Evolutionary conservation across 23 tunicate species (phyloP).

Genomic region (Phallusia fumigata): DNA sequence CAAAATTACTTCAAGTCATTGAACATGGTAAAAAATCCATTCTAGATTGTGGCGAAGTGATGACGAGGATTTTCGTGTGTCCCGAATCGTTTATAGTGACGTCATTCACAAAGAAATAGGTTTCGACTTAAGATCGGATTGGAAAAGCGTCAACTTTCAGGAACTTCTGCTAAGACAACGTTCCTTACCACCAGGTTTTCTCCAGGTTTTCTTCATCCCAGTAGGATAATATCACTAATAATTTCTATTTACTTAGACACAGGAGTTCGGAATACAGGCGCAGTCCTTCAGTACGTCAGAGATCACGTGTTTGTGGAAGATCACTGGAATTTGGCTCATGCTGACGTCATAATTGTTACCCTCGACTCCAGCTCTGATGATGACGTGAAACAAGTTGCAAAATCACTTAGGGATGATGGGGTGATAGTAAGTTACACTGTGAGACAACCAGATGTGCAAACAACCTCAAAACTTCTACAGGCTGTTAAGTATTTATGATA

Average conservation of each 20-base stretch:
- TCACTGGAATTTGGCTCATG: neutral
- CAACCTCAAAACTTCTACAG: too few relatives aligned
- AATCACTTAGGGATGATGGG: neutral
- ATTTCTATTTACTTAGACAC: neutral
- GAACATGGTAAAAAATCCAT: too few relatives aligned
- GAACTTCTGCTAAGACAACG: neutral
- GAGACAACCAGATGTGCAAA: too few relatives aligned
- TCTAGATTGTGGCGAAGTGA: neutral
- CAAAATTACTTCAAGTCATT: too few relatives aligned
- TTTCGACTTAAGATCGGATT: neutral
- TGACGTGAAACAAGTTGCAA: conserved; percentile 10
- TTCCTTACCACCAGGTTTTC: neutral
- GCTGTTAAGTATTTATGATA: too few relatives aligned
- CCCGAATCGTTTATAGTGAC: neutral
- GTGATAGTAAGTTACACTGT: neutral
- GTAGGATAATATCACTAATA: too few relatives aligned
- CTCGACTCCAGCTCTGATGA: neutral
- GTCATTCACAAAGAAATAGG: neutral
- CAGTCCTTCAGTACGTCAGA: neutral
- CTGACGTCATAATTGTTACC: neutral
- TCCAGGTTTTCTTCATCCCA: too few relatives aligned
- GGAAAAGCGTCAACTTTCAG: neutral
- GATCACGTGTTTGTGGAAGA: neutral
- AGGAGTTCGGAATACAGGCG: neutral
- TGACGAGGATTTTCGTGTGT: neutral